These are phyloP conservation scores for Syrphus vitripennis DNA, from an alignment of 2,888 invertebrate genomes.

Conservation along the genomic window DNA sequence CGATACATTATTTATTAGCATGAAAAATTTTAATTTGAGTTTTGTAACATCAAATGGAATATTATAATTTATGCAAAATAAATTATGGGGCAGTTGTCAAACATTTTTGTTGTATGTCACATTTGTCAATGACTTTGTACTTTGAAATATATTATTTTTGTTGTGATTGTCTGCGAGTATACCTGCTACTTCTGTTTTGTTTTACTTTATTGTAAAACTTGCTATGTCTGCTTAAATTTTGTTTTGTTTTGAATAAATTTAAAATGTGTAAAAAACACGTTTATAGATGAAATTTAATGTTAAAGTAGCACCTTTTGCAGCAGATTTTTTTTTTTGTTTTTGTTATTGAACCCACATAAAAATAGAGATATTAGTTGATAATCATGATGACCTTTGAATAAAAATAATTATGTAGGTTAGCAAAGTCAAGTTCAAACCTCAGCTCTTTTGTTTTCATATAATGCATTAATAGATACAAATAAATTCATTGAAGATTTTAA, in stretches of 20 bases:
- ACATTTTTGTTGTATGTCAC: neutral
- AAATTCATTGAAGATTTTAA: no score
- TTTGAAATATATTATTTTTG: neutral
- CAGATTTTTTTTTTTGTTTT: neutral
- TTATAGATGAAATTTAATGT: neutral
- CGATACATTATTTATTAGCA: neutral
- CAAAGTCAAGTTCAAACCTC: neutral
- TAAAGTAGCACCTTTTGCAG: neutral
- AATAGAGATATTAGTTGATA: neutral
- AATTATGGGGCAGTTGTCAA: conserved; percentile 13
- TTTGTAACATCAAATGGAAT: neutral
- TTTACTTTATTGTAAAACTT: no score
- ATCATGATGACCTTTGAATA: neutral
- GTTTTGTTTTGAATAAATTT: neutral
- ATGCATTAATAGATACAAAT: no score
- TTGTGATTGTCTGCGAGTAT: neutral
- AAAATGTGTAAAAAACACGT: neutral
- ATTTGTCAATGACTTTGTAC: conserved; percentile 23
- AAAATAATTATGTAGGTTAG: neutral
- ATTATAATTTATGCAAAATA: neutral
- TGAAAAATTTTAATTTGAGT: neutral
- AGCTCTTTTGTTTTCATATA: neutral
- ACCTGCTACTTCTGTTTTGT: neutral
- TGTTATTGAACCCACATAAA: neutral
- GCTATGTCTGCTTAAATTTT: neutral